Evolutionary conservation across 2,888 invertebrate species (phyloP).

Genomic region (Sicus ferrugineus): DNA sequence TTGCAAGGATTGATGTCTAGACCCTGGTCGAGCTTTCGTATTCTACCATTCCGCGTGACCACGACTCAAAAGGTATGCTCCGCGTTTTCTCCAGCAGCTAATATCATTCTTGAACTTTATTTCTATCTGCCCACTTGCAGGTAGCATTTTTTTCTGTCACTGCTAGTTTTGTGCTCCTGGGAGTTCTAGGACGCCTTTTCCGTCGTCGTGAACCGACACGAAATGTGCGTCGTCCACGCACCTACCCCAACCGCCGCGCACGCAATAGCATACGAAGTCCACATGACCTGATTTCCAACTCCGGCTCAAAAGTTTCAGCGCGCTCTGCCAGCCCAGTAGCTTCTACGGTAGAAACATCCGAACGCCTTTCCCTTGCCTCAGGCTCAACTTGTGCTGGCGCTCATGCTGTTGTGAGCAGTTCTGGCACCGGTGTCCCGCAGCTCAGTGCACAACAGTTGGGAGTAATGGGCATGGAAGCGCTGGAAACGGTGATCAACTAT

Average conservation of each 20-base stretch:
- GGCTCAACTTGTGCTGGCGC: conserved; percentile 70
- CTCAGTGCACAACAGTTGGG: conserved; percentile 88
- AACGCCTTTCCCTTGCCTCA: conserved; percentile 74
- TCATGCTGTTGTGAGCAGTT: conserved; percentile 39
- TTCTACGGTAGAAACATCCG: conserved; percentile 68
- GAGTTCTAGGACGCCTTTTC: conserved; percentile 81
- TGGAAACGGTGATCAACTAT: conserved; percentile 89
- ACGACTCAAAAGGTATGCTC: conserved; percentile 62
- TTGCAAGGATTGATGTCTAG: conserved; percentile 52
- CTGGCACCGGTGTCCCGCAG: conserved; percentile 66
- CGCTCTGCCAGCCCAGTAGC: conserved; percentile 70
- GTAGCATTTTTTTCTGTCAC: conserved; percentile 65
- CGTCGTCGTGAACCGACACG: conserved; percentile 75
- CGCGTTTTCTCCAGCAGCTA: no score
- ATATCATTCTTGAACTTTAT: conserved; percentile 19
- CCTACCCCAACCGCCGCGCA: conserved; percentile 67
- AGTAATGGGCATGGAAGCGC: conserved; percentile 91
- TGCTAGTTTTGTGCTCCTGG: conserved; percentile 81
- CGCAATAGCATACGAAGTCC: conserved; percentile 73
- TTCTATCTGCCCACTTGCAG: conserved; percentile 44
- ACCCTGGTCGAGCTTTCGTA: conserved; percentile 51
- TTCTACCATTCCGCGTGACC: conserved; percentile 59
- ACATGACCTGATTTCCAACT: conserved; percentile 73
- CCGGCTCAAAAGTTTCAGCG: conserved; percentile 72
- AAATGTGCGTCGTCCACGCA: conserved; percentile 69